Evolutionary conservation across 2,797 vertebrate species (phyloP).

Genomic region (Acropternis orthonyx): DNA sequence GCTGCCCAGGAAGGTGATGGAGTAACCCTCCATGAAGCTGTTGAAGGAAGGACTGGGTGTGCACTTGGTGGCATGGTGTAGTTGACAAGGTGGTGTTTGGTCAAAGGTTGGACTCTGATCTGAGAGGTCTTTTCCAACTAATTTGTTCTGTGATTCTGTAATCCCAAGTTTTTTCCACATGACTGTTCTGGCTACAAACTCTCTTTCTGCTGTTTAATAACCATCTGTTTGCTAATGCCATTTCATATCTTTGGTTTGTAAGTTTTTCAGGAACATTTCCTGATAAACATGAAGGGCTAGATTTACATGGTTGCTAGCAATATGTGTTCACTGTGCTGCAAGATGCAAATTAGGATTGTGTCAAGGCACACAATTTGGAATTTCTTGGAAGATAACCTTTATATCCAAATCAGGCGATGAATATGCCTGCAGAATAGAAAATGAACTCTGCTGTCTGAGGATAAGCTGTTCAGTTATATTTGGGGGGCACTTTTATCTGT

Average conservation of each 20-base stretch:
- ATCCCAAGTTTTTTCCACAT: neutral
- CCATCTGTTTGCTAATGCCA: neutral
- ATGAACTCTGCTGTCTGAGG: neutral
- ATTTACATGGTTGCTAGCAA: neutral
- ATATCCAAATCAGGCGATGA: neutral
- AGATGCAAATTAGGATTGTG: neutral
- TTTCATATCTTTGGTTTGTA: neutral
- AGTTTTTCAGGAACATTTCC: neutral
- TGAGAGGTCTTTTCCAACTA: neutral
- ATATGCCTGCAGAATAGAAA: neutral
- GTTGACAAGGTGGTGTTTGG: neutral
- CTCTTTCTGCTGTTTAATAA: neutral
- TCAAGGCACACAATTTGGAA: neutral
- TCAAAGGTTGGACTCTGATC: neutral
- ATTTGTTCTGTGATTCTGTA: neutral
- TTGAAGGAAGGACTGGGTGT: neutral
- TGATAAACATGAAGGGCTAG: neutral
- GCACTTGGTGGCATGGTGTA: neutral
- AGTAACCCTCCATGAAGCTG: neutral
- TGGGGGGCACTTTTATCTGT: neutral
- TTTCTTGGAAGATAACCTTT: neutral
- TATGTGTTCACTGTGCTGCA: neutral
- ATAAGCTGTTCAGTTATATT: neutral
- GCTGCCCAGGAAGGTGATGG: neutral
- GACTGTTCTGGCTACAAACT: neutral